Conservation (phyloP, 1,140 invertebrate species). For the Ceratitis capitata region DNA sequence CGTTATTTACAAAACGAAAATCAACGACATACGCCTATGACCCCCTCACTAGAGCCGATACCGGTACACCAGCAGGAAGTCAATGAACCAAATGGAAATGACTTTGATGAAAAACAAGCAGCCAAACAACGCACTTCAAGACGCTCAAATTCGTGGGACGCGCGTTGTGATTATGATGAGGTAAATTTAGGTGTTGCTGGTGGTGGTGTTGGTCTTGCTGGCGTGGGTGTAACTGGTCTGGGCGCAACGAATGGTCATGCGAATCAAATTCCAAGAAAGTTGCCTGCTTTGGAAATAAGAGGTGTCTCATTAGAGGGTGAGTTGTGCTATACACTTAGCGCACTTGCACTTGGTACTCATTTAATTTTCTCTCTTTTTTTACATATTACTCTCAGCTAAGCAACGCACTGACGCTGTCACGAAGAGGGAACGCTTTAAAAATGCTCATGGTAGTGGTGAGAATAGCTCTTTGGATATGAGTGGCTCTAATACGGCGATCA, state of each 20-base stretch:
- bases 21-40: constrained; percentile 45
- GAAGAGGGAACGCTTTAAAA: constrained; percentile 8
- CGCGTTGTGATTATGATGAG: constrained; percentile 27
- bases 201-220: neutral
- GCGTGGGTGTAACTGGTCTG: too few species aligned
- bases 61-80: neutral
- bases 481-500: constrained; percentile 19
- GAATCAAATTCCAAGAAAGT: constrained; percentile 37
- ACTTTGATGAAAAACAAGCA: neutral
- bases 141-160: constrained; percentile 41
- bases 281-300: constrained; percentile 42
- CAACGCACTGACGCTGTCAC: neutral
- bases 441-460: neutral
- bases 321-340: neutral
- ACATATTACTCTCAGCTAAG: neutral
- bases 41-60: constrained; percentile 49
- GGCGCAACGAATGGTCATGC: neutral
- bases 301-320: constrained; percentile 39
- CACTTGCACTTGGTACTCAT: neutral
- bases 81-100: constrained; percentile 30
- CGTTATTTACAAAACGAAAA: constrained; percentile 59
- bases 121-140: neutral
- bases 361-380: neutral
- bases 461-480: constrained; percentile 23
- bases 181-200: neutral